A percentile compares a stretch with the other conserved stretches of the same genome.
Conservation (phyloP, 2,797 vertebrate species). For the Bovichtus variegatus region DNA sequence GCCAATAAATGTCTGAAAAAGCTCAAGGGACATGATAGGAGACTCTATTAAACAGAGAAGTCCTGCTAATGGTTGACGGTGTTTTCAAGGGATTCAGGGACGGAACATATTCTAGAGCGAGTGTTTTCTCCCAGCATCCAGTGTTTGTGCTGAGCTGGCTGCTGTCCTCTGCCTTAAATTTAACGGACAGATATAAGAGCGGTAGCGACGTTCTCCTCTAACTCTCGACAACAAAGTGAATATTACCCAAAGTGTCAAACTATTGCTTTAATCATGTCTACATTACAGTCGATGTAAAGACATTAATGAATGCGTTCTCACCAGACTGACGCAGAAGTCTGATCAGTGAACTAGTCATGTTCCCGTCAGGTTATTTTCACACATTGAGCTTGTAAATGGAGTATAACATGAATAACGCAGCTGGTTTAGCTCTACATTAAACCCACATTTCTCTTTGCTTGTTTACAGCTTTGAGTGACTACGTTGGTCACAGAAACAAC, state of each 20-base stretch:
- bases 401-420: not conserved
- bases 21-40: not conserved
- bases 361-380: not conserved
- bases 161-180: not conserved
- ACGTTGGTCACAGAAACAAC: not conserved
- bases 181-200: not conserved
- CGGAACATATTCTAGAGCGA: not conserved
- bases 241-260: not conserved
- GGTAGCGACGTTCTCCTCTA: accelerated
- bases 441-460: not conserved
- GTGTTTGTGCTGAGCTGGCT: not conserved
- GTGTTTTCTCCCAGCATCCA: not conserved
- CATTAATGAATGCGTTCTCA: not conserved
- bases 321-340: not conserved
- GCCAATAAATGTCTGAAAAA: not conserved
- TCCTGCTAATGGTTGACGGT: not conserved
- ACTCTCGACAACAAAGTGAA: not conserved
- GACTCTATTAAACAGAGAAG: not conserved
- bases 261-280: not conserved
- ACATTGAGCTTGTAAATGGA: not conserved
- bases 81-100: not conserved
- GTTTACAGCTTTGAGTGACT: not conserved
- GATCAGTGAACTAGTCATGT: not conserved
- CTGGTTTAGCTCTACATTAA: not conserved
- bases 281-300: not conserved